These are phyloP conservation scores for Phylloscopus trochilus DNA, from an alignment of 2,113 vertebrate genomes.

Conservation along the genomic window DNA sequence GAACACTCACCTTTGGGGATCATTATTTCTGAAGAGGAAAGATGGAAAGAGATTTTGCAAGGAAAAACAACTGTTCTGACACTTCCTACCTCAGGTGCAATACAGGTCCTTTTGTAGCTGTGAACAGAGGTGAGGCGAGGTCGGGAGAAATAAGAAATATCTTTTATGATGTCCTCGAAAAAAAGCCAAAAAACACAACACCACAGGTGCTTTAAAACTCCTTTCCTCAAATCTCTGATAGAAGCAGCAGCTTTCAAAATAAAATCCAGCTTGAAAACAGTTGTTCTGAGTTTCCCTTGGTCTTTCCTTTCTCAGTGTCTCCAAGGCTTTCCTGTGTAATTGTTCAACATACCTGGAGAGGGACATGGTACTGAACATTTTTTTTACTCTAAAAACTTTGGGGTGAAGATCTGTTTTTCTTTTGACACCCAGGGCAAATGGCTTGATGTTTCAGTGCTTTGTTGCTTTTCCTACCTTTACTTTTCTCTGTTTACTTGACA, in stretches of 20 bases:
- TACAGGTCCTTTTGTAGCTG: neutral
- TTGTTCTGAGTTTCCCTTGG: neutral
- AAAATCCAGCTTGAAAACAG: neutral
- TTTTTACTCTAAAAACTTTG: neutral
- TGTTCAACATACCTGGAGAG: neutral
- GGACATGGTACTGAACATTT: neutral
- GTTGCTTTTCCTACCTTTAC: neutral
- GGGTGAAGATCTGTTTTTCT: neutral
- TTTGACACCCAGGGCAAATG: neutral
- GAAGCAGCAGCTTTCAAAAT: neutral
- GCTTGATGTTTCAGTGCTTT: neutral
- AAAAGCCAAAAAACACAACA: neutral
- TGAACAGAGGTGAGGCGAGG: slow-evolving; percentile 12
- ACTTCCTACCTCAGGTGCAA: neutral
- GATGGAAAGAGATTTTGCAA: neutral
- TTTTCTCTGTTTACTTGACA: neutral
- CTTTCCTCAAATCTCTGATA: neutral
- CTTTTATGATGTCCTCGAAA: neutral
- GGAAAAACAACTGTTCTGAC: neutral
- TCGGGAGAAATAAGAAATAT: neutral
- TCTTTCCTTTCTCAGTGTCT: neutral
- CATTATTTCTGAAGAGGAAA: neutral
- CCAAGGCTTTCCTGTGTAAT: neutral
- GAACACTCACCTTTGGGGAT: neutral
- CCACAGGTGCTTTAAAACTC: neutral